These are phyloP conservation scores for Pseudococcus viburni DNA, from an alignment of 2,888 invertebrate species.

Conservation along the genomic window DNA sequence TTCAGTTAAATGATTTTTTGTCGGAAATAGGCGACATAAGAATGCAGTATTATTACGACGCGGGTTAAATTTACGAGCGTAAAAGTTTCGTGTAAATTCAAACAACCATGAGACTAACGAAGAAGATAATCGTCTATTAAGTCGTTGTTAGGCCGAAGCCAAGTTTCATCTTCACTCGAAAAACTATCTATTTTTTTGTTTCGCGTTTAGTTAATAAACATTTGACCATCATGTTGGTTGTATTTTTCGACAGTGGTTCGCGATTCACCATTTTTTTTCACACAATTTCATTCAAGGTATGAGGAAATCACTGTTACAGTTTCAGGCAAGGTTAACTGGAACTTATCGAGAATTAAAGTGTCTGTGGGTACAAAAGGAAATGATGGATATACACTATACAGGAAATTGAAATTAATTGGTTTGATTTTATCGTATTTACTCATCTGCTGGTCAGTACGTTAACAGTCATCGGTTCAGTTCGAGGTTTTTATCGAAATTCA, in stretches of 20 bases:
- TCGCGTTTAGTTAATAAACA: constrained; percentile 18
- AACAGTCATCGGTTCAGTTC: constrained; percentile 13
- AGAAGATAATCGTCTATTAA: constrained; percentile 44
- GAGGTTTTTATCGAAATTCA: constrained; percentile 4
- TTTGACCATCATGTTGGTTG: constrained; percentile 29
- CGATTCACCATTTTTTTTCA: constrained; percentile 34
- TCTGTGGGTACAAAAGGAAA: constrained; percentile 41
- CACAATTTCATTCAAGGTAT: constrained; percentile 36
- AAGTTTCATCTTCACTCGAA: constrained; percentile 47
- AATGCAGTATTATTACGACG: constrained; percentile 45
- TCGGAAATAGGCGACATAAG: not conserved
- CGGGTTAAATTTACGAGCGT: constrained; percentile 33
- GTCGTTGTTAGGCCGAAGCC: constrained; percentile 37
- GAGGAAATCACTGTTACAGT: constrained; percentile 16
- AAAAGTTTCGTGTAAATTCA: constrained; percentile 48
- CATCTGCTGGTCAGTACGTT: constrained; percentile 10
- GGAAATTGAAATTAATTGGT: constrained; percentile 58
- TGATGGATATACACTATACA: constrained; percentile 29
- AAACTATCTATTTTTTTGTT: constrained; percentile 15
- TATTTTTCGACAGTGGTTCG: constrained; percentile 38
- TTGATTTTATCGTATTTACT: constrained; percentile 22
- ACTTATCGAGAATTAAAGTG: constrained; percentile 27
- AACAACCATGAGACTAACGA: constrained; percentile 27
- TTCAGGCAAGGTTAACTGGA: constrained; percentile 54
- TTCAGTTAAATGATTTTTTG: not conserved